Evolutionary conservation across 2,113 vertebrate genomes (phyloP).

Genomic region (Microcebus lehilahytsara): DNA sequence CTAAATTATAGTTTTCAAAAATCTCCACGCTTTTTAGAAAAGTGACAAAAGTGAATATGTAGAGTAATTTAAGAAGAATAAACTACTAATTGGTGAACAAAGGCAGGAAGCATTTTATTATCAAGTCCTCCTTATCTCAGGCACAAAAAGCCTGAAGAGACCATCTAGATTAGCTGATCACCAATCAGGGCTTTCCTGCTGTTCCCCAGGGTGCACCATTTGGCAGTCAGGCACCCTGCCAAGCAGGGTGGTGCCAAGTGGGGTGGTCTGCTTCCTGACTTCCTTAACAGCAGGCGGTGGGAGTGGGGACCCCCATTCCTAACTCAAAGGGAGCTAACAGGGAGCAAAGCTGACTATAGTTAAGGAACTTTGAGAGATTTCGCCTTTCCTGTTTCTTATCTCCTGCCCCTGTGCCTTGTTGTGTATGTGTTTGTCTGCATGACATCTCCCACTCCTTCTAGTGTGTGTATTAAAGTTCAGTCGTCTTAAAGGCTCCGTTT

Average conservation of each 20-base stretch:
- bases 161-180: background rate
- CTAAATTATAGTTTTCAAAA: background rate
- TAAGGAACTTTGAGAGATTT: background rate
- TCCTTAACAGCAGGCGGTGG: background rate
- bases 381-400: background rate
- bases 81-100: background rate
- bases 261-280: accelerated
- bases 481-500: background rate
- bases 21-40: background rate
- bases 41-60: background rate
- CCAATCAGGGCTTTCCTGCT: accelerated
- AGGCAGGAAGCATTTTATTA: background rate
- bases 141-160: background rate
- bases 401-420: background rate
- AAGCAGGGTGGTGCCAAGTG: too few species aligned
- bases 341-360: too few species aligned
- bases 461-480: background rate
- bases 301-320: background rate
- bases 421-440: accelerated
- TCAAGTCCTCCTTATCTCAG: background rate
- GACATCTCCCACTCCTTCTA: background rate
- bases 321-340: background rate
- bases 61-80: background rate
- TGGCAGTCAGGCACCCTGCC: accelerated
- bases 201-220: accelerated